Base-by-base conservation (phyloP, 2,888 invertebrate species). In the Abrostola triplasia region DNA sequence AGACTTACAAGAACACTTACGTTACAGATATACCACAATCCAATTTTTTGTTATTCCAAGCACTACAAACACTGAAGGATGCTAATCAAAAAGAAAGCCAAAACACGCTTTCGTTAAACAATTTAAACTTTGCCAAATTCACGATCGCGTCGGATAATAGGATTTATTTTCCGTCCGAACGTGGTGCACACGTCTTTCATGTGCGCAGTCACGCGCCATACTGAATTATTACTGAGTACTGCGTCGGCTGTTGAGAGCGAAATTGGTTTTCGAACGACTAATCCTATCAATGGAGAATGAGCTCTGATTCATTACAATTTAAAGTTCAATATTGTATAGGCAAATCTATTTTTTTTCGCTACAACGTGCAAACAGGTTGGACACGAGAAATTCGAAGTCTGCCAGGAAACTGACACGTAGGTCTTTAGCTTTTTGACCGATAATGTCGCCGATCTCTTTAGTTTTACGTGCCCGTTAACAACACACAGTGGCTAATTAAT, bases 181-280 rank as follows among this genome's bases (percentile, higher is more conserved):
- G 80, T 64, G 71, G 68, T 81, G 62, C 75, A 80, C 87, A 83
- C 90, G 89, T 85, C 87, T 82, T 73, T 64, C 75, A 72, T 71
- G 82, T 79, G 84, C 89, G 89, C 88, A 83, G 88, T 89, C 91
- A 89, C 90, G 91, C 92, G 92, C 87, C 84, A 72, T 85, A 93
- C 93, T 93, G 89, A 92, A 90, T 92, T 90, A 91, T 90, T 90
- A 84, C 86, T 49, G 69, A 78, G 78, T 83, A 87, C 86, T 79
- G 87, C 85, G 85, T 82, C 84, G 82, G 82, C 87, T 82, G 88
- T 87, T 76, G 90, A 92, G 91, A 92, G 92, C 92, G 92, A 92
- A 93, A 92, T 92, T 91, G 85, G 85, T 89, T 92, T 91, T 85
- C 82, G 86, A 89, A 85, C 86, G 71, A 73, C 80, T 71, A 76